phyloP scores from a whole-genome alignment of 2,113 vertebrate species.

The Azemiops feae region DNA sequence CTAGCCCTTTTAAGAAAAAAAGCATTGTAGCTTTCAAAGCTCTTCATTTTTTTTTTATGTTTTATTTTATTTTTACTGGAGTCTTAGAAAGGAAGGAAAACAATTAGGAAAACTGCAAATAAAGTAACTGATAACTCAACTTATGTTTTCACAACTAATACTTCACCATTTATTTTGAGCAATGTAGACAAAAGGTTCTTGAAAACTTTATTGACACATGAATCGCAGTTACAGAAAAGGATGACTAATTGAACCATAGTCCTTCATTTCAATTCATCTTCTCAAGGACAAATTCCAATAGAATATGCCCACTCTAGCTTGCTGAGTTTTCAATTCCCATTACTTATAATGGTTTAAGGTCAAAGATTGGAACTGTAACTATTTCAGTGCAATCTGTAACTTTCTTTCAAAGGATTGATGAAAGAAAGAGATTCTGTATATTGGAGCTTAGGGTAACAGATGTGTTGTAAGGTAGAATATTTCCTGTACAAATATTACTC shows the following conservation, averaged over 20 bases:
- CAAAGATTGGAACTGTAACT: constrained; percentile 6
- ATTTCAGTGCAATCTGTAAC: neutral
- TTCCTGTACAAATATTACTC: neutral
- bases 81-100: neutral
- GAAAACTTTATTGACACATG: neutral
- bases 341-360: constrained; percentile 17
- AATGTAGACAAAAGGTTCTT: neutral
- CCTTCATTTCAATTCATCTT: constrained; percentile 22
- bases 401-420: neutral
- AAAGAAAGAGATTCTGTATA: neutral
- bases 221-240: neutral
- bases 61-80: neutral
- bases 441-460: neutral
- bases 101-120: neutral
- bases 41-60: neutral
- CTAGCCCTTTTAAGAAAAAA: neutral
- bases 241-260: constrained; percentile 11
- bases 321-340: constrained; percentile 28
- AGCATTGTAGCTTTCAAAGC: neutral
- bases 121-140: neutral
- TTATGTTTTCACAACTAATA: neutral
- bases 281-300: constrained; percentile 21
- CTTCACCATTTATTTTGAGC: neutral
- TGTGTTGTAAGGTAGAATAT: neutral
- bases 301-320: constrained; percentile 24